Percentiles rank a stretch among this genome's conserved stretches.
phyloP scores from a whole-genome alignment of 2,113 vertebrate genomes.

The cattle (Bos taurus) region ARS-UCD2.0 NC_037335.1:31394001-31394500 shows the following conservation, averaged over 20 bases:
- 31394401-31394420: background rate
- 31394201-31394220: background rate
- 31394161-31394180: background rate
- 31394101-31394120: background rate
- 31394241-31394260: background rate
- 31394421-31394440: background rate
- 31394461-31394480: background rate
- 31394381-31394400: background rate
- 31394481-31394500: background rate
- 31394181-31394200: background rate
- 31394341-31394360: background rate
- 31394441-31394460: background rate
- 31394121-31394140: slow-evolving; percentile 11
- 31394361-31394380: background rate
- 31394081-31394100: background rate
- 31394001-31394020: background rate
- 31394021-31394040: background rate
- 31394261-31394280: background rate
- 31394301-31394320: background rate
- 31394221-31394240: accelerated
- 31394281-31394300: background rate
- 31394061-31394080: slow-evolving; percentile 31
- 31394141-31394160: background rate
- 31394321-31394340: background rate
- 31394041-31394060: background rate